phyloP scores from a whole-genome alignment of 2,888 invertebrate species.

The Drosophila cracens region DNA sequence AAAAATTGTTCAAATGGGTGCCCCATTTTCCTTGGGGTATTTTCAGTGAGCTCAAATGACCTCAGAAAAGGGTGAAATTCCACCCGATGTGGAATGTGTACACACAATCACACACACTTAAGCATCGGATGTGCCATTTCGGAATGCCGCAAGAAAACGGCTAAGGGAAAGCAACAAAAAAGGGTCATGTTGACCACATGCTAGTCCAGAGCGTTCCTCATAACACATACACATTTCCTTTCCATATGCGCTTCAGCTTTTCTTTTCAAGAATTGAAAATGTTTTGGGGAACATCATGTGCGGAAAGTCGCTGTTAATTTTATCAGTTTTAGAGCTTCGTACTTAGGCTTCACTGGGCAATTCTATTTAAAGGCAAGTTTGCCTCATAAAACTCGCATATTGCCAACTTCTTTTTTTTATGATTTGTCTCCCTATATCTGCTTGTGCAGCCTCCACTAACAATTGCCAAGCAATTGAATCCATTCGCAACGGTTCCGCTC shows the following conservation, averaged over 20 bases:
- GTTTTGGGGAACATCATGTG: constrained; percentile 7
- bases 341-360: constrained; percentile 52
- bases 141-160: constrained; percentile 56
- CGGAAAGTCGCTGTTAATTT: constrained; percentile 42
- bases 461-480: constrained; percentile 73
- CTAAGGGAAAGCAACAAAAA: constrained; percentile 19
- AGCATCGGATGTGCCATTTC: constrained; percentile 60
- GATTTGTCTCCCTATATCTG: constrained; percentile 24
- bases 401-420: constrained; percentile 58
- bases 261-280: neutral
- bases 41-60: constrained; percentile 44
- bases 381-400: constrained; percentile 63
- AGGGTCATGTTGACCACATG: constrained; percentile 44
- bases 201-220: constrained; percentile 1
- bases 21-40: constrained; percentile 16
- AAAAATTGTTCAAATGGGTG: constrained; percentile 20
- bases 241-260: neutral
- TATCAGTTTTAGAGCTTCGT: constrained; percentile 46
- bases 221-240: neutral
- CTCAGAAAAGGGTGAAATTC: constrained; percentile 40
- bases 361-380: constrained; percentile 63
- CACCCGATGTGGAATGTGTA: constrained; percentile 38
- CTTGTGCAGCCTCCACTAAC: neutral
- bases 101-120: constrained; percentile 34
- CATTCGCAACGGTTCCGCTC: constrained; percentile 54